Evolutionary conservation across 2,888 invertebrate genomes (phyloP).

Genomic region (Amphiduros pacificus): DNA sequence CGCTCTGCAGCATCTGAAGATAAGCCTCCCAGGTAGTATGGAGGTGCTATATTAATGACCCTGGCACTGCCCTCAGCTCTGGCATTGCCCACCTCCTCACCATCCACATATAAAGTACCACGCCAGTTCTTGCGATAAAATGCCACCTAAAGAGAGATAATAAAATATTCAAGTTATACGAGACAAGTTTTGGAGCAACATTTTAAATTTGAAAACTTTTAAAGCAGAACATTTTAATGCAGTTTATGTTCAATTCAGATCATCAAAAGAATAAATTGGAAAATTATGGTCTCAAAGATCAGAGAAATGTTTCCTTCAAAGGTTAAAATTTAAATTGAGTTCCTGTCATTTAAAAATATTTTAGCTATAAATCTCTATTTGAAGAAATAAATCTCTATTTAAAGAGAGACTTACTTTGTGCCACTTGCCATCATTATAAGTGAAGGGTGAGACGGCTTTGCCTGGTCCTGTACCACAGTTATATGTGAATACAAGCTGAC

Average conservation of each 20-base stretch:
- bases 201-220: no score
- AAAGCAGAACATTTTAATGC: no score
- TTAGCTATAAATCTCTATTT: no score
- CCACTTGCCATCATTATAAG: slow-evolving; percentile 84
- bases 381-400: neutral
- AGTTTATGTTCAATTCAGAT: no score
- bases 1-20: slow-evolving; percentile 59
- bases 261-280: no score
- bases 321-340: no score
- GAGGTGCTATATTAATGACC: slow-evolving; percentile 67
- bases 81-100: slow-evolving; percentile 62
- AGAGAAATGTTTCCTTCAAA: no score
- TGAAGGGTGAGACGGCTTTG: slow-evolving; percentile 72
- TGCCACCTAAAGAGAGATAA: no score
- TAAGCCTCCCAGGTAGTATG: slow-evolving; percentile 84
- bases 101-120: slow-evolving; percentile 71
- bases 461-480: slow-evolving; percentile 84
- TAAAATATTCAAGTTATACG: no score
- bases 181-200: no score
- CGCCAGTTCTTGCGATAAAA: slow-evolving; percentile 64
- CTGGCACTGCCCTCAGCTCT: slow-evolving; percentile 63
- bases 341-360: no score
- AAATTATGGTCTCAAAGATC: no score
- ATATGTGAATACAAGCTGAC: slow-evolving; percentile 78
- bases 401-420: slow-evolving; percentile 75